Conservation (phyloP, 1,140 invertebrate genomes). For the Drosophila hydei region DNA sequence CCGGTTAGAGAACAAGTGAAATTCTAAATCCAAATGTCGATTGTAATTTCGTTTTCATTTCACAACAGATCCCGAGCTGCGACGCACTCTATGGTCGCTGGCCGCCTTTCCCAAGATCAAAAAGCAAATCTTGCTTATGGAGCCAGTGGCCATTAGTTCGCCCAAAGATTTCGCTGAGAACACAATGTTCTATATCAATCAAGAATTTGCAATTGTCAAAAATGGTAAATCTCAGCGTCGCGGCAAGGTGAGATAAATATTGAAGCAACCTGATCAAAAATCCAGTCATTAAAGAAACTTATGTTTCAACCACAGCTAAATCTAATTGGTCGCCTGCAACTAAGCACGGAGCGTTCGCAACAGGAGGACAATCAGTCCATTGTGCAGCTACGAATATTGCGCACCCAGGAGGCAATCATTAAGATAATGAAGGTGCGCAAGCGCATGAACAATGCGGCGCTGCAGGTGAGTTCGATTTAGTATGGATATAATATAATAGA, state of each 20-base stretch:
- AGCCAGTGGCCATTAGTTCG: constrained; percentile 89
- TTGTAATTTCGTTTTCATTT: not conserved
- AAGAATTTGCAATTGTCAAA: constrained; percentile 96
- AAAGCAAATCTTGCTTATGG: constrained; percentile 93
- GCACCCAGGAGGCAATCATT: constrained; percentile 98
- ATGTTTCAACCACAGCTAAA: constrained; percentile 86
- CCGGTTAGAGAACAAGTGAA: constrained; percentile 79
- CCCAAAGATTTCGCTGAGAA: constrained; percentile 97
- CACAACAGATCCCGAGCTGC: constrained; percentile 92
- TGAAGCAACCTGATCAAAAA: not conserved
- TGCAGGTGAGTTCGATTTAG: constrained; percentile 87
- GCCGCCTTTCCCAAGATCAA: constrained; percentile 99
- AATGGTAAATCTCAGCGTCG: constrained; percentile 97
- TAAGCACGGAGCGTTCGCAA: constrained; percentile 97
- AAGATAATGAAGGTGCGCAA: constrained; percentile 99
- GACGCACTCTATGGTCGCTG: constrained; percentile 98
- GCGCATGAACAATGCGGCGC: constrained; percentile 94
- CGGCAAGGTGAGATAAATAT: constrained; percentile 89
- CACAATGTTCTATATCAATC: constrained; percentile 98
- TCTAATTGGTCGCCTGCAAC: constrained; percentile 96
- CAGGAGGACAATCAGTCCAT: constrained; percentile 99
- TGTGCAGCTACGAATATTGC: constrained; percentile 96
- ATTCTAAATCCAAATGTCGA: not conserved
- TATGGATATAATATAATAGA: not conserved
- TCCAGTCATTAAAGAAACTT: not conserved